A percentile compares a stretch with the other conserved stretches of the same genome.
These are phyloP conservation scores for Oscheius sp. DNA, from an alignment of 2,888 invertebrate species.

Conservation along the genomic window DNA sequence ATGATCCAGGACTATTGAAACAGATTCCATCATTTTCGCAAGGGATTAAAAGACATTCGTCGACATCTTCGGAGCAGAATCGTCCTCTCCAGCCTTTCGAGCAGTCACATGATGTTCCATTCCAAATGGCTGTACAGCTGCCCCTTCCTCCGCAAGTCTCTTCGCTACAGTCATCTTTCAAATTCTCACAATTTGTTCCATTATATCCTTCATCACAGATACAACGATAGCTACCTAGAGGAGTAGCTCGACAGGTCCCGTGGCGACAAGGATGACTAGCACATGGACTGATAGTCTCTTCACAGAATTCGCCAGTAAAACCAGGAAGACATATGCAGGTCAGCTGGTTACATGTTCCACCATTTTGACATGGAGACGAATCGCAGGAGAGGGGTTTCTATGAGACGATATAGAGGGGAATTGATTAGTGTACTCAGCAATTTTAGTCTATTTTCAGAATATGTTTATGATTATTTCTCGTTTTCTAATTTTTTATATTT, in stretches of 20 bases:
- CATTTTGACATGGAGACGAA: slow-evolving; percentile 43
- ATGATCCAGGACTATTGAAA: slow-evolving; percentile 38
- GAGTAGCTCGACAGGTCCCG: slow-evolving; percentile 17
- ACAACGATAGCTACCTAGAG: slow-evolving; percentile 4
- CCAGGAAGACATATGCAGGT: slow-evolving; percentile 48
- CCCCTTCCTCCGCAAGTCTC: slow-evolving; percentile 48
- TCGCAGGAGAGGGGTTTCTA: slow-evolving; percentile 14
- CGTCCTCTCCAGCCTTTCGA: slow-evolving; percentile 36
- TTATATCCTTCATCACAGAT: slow-evolving; percentile 41
- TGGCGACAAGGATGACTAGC: slow-evolving; percentile 10
- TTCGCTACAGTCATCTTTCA: slow-evolving; percentile 47
- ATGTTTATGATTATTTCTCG: no score
- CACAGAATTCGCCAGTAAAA: slow-evolving; percentile 47
- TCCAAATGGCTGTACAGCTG: slow-evolving; percentile 43
- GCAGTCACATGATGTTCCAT: slow-evolving; percentile 51
- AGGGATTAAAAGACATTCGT: slow-evolving; percentile 45
- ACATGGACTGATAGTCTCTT: slow-evolving; percentile 25
- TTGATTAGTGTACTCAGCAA: no score
- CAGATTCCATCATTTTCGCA: slow-evolving; percentile 93
- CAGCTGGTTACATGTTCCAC: slow-evolving; percentile 28
- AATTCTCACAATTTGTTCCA: slow-evolving; percentile 52
- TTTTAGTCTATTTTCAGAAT: no score
- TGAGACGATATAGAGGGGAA: slow-evolving; percentile 28
- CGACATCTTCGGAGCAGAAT: slow-evolving; percentile 36
- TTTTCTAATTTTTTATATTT: no score